Percentiles rank a stretch among this genome's conserved stretches.
These are phyloP conservation scores for Delichon dasypus DNA, from an alignment of 2,797 vertebrate genomes.

Conservation along the genomic window DNA sequence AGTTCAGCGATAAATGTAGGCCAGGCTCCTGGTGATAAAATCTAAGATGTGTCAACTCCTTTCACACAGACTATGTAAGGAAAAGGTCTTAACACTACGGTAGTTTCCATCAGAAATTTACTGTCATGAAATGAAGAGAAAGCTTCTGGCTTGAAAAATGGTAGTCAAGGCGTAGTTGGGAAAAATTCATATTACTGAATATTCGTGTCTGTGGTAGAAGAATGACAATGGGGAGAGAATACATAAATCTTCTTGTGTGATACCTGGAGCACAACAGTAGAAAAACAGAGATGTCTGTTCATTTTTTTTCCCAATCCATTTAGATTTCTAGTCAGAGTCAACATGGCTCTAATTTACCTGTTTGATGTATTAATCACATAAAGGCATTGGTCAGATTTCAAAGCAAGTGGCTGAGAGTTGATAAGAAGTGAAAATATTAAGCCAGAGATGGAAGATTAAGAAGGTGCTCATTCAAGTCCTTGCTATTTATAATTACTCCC, in stretches of 20 bases:
- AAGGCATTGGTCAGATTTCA: slow-evolving; percentile 65
- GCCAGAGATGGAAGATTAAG: slow-evolving; percentile 70
- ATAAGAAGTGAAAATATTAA: slow-evolving; percentile 66
- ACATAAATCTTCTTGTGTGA: not conserved
- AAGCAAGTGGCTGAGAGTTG: slow-evolving; percentile 55
- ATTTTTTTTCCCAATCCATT: slow-evolving; percentile 7
- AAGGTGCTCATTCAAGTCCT: slow-evolving; percentile 62
- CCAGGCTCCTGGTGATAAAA: not conserved
- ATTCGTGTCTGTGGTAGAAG: not conserved
- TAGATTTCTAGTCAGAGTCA: slow-evolving; percentile 34
- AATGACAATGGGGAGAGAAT: not conserved
- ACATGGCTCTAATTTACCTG: slow-evolving; percentile 63
- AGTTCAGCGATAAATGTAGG: not conserved
- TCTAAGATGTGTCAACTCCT: not conserved
- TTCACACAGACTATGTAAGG: not conserved
- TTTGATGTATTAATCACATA: slow-evolving; percentile 66
- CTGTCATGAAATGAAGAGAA: slow-evolving; percentile 2
- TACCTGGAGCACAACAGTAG: slow-evolving; percentile 2
- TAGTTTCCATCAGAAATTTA: not conserved
- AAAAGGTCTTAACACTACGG: not conserved
- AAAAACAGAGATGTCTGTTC: slow-evolving; percentile 34
- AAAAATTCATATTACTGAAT: not conserved
- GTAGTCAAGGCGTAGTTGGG: not conserved
- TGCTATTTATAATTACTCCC: slow-evolving; percentile 68
- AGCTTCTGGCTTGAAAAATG: slow-evolving; percentile 32